phyloP scores from a whole-genome alignment of 2,113 vertebrate genomes.

The Anolis sagrei region DNA sequence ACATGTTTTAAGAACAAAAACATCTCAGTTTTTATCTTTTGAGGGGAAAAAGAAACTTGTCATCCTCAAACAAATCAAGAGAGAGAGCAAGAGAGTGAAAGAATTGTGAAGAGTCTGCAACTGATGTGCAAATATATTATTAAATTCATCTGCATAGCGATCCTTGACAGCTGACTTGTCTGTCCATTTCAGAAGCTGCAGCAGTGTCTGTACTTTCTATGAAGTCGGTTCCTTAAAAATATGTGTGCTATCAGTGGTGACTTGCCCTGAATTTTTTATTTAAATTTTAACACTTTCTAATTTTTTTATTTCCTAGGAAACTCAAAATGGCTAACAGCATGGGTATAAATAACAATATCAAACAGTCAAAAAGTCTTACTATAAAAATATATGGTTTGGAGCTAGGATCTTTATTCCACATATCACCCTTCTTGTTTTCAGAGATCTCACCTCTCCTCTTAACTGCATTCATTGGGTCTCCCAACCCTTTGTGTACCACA shows the following conservation, averaged over 20 bases:
- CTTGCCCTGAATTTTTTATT: neutral
- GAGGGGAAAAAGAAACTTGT: neutral
- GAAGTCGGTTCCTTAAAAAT: neutral
- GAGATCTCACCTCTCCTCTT: no score
- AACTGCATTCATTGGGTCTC: no score
- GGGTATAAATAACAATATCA: neutral
- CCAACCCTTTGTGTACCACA: no score
- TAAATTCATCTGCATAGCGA: conserved; percentile 1
- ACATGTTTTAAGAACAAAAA: neutral
- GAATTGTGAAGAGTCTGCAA: conserved; percentile 22
- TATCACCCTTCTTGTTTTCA: no score
- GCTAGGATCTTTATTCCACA: no score
- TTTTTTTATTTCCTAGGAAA: neutral
- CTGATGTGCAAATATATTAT: conserved; percentile 10
- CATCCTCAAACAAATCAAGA: neutral
- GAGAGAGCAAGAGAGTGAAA: neutral
- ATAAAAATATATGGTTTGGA: no score
- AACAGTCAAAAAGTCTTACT: no score
- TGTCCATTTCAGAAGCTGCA: neutral
- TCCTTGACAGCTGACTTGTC: neutral
- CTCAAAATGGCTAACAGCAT: neutral
- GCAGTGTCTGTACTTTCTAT: neutral
- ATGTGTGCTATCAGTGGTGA: neutral
- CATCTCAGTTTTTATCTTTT: neutral
- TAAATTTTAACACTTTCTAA: neutral